Evolutionary conservation across 1,140 invertebrate genomes (phyloP).

Genomic region (Drosophila burlai): DNA sequence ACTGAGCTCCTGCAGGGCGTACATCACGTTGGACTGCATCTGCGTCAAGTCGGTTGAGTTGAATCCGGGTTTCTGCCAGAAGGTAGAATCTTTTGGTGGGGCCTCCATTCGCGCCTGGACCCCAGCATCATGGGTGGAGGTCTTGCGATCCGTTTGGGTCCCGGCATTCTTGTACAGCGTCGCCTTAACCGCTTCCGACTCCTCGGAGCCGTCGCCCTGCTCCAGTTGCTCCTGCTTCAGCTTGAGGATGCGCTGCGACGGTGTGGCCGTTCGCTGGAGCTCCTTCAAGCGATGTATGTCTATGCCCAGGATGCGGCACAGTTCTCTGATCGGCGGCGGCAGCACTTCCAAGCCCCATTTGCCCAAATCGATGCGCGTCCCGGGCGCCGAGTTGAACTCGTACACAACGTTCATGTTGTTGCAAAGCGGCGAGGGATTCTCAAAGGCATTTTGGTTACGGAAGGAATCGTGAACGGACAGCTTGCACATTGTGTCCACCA

Average conservation of each 20-base stretch:
- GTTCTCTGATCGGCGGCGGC: conserved; percentile 29
- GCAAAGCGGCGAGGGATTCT: conserved; percentile 62
- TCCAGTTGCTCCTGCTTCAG: conserved; percentile 19
- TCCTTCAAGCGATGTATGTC: conserved; percentile 37
- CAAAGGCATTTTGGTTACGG: conserved; percentile 28
- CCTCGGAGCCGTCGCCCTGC: conserved; percentile 16
- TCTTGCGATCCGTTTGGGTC: conserved; percentile 36
- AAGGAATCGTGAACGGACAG: conserved; percentile 31
- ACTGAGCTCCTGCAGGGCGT: conserved; percentile 43
- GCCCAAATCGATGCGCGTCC: conserved; percentile 32
- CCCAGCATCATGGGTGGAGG: conserved; percentile 14
- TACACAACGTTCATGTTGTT: conserved; percentile 68
- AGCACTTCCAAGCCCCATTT: conserved; percentile 61
- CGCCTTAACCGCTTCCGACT: neutral
- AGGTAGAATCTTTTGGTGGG: neutral
- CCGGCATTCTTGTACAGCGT: conserved; percentile 33
- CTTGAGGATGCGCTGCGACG: conserved; percentile 42
- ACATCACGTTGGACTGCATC: conserved; percentile 49
- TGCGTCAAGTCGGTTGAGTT: conserved; percentile 28
- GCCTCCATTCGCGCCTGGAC: conserved; percentile 10
- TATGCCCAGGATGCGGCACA: conserved; percentile 54
- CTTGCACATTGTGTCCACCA: conserved; percentile 57
- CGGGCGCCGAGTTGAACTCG: conserved; percentile 57
- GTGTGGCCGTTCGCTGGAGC: conserved; percentile 33
- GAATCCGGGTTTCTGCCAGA: conserved; percentile 45